phyloP scores from a whole-genome alignment of 2,797 vertebrate genomes.

The Tenualosa ilisha region DNA sequence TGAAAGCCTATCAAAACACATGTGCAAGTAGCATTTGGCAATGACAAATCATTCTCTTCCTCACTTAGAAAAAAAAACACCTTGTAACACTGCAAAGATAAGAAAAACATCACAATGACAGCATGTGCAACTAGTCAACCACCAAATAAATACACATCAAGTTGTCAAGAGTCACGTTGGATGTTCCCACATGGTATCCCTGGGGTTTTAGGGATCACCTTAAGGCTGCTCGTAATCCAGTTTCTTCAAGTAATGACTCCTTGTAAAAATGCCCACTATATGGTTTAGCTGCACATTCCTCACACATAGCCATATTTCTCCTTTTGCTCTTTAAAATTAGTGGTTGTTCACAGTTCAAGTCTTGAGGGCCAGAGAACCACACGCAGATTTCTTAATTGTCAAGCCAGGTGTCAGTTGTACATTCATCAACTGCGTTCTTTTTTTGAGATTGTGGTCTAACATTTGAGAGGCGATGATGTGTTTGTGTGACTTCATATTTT shows the following conservation, averaged over 20 bases:
- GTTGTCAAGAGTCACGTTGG: constrained; percentile 12
- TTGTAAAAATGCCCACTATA: not conserved
- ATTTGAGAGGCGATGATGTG: not conserved
- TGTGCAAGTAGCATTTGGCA: constrained; percentile 47
- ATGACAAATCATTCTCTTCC: constrained; percentile 25
- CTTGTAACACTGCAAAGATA: not conserved
- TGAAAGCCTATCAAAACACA: not conserved
- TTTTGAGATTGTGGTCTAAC: not conserved
- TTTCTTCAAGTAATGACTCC: constrained; percentile 50
- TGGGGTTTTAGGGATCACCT: constrained; percentile 27
- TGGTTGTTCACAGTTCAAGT: constrained; percentile 38
- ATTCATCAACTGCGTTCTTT: not conserved
- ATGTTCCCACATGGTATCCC: constrained; percentile 42
- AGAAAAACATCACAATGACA: constrained; percentile 22
- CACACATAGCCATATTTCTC: not conserved
- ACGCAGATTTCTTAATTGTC: not conserved
- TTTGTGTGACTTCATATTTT: not conserved
- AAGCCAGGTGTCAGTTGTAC: not conserved
- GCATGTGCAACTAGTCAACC: constrained; percentile 21
- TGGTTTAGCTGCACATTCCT: not conserved
- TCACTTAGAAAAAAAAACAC: not conserved
- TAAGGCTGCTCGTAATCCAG: constrained; percentile 35
- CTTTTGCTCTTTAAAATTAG: constrained; percentile 34
- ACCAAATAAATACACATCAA: constrained; percentile 41
- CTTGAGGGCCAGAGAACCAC: constrained; percentile 30